Evolutionary conservation across 2,797 vertebrate genomes (phyloP), one percentile per base, ranked within the genome.

Genomic region (Melanotaenia parkinsoni): DNA sequence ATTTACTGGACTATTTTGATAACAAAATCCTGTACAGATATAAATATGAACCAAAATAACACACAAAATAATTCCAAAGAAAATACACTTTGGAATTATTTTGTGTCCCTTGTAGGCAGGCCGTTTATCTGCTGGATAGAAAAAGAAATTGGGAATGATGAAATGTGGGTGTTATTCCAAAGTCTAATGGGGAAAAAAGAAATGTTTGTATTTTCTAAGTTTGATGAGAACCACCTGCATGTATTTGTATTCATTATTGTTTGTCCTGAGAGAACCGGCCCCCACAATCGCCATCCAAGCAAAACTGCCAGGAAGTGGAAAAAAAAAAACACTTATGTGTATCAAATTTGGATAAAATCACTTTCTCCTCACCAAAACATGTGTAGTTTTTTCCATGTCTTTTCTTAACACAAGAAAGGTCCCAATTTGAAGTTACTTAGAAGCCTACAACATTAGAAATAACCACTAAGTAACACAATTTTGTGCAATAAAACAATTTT

Each of bases 161-260:
- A 64, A 63, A 38, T 68, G 26, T 56, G 24, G 38, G 12, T 65
- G 30, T 63, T 79, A 7, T 67, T 20, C 24, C 13, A 43, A 70
- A 65, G 35, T 20, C 63, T 38, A 16, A 1, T 10, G 45, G n/a
- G 24, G 58, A 22, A 54, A 69, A 65, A 70, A 14, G 61, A 63
- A 11, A 63, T 12, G 53, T 74, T 87, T 73, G 67, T 70, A 47
- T 64, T 73, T 63, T 63, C n/a, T 20, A 14, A 0, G 43, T 65
- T 80, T 74, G 38, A 69, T 0, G 0, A 73, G 22, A 60, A 40
- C 37, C 66, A 64, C 8, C 14, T 65, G 58, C 80, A 81, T 80
- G 64, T 83, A 77, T 82, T 86, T 79, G 67, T 56, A 57, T 84
- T 88, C 76, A 79, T 82, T 77, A 35, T 77, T 83, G 74, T 75